These are phyloP conservation scores for Campoplex capitator DNA, from an alignment of 2,888 invertebrate species.

Conservation along the genomic window DNA sequence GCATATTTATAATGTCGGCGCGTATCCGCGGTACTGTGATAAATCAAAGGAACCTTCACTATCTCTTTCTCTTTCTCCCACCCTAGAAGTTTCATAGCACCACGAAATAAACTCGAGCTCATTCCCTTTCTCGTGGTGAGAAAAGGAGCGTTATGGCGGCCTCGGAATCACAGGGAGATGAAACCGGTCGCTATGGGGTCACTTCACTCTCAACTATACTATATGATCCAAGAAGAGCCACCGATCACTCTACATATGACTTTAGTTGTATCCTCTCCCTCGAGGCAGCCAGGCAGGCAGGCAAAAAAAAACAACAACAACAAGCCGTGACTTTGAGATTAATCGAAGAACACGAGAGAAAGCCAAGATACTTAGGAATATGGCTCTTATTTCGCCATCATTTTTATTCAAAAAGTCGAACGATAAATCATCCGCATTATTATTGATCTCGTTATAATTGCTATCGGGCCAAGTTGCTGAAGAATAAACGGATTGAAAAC, in stretches of 20 bases:
- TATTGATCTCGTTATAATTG: slow-evolving; percentile 69
- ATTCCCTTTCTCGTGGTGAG: slow-evolving; percentile 49
- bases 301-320: slow-evolving; percentile 11
- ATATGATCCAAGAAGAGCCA: slow-evolving; percentile 50
- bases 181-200: slow-evolving; percentile 66
- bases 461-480: slow-evolving; percentile 37
- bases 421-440: slow-evolving; percentile 62
- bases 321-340: slow-evolving; percentile 39
- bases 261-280: slow-evolving; percentile 42
- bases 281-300: not conserved
- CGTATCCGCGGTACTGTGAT: slow-evolving; percentile 65
- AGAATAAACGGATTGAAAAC: slow-evolving; percentile 53
- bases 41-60: slow-evolving; percentile 65
- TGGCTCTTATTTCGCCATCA: slow-evolving; percentile 20
- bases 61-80: slow-evolving; percentile 18
- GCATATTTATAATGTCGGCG: slow-evolving; percentile 78
- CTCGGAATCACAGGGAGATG: slow-evolving; percentile 37
- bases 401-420: slow-evolving; percentile 41
- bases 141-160: slow-evolving; percentile 57
- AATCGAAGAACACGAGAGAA: slow-evolving; percentile 65
- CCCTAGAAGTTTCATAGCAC: slow-evolving; percentile 6
- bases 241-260: slow-evolving; percentile 26
- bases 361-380: slow-evolving; percentile 13
- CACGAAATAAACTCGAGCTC: slow-evolving; percentile 41
- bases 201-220: slow-evolving; percentile 58